Evolutionary conservation across 2,888 invertebrate species (phyloP), one percentile per base, ranked within the genome.

Genomic region (Pandemis heparana): DNA sequence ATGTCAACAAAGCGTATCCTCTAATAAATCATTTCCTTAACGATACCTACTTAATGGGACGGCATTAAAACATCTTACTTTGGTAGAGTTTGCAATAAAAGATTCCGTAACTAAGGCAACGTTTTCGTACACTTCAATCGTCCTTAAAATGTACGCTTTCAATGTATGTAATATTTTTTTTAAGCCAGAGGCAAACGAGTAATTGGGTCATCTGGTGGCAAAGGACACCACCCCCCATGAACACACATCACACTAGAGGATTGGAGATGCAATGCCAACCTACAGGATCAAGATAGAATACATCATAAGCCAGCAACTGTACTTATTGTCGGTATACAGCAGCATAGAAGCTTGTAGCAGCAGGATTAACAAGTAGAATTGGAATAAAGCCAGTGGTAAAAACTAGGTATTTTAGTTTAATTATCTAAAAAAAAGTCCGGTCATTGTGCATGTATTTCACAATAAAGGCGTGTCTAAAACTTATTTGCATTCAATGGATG

Each of bases 51-150:
- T 53, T 18, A 23, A 56, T 12, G 56, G 23, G 10, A 23, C 12
- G 12, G 12, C 10, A 56, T 53, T 10, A 23, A 56, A 56, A 16
- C 48, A n/a, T n/a, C 14, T 14, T 6, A n/a, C 5, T 7, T 46
- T 48, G 46, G 48, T 48, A 48, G 48, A 48, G 48, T 48, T n/a
- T 48, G 48, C 12, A 48, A 48, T 48, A n/a, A 48, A 48, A 48
- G 48, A n/a, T n/a, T 14, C 14, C 14, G n/a, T n/a, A 48, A 48
- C n/a, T n/a, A 48, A 48, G n/a, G 7, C n/a, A n/a, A 48, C 6
- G 7, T 48, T 48, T 48, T 43, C 12, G 43, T 48, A 48, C 14
- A 48, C n/a, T 16, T 18, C 18, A 53, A 8, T 53, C 9, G 18
- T 18, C 16, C 1, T 53, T 18, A 18, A 53, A 53, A 53, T 18